Evolutionary conservation across 2,113 vertebrate species (phyloP).

Genomic region (Tragelaphus strepsiceros): DNA sequence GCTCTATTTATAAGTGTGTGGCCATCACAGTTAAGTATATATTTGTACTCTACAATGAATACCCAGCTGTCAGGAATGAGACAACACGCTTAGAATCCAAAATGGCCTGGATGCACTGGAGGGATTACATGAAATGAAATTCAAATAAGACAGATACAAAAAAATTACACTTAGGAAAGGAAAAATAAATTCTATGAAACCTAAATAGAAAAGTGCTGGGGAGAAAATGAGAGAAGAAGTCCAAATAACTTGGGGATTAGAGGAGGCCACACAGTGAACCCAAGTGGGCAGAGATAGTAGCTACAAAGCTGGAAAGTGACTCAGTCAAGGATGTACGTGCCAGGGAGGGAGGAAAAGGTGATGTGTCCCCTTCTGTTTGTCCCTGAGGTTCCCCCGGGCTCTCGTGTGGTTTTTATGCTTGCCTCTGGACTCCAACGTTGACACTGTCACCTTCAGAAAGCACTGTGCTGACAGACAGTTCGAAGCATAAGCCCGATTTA

Average conservation of each 20-base stretch:
- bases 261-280: not conserved
- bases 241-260: not conserved
- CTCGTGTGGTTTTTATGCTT: not conserved
- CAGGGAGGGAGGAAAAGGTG: accelerated
- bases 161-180: constrained; percentile 48
- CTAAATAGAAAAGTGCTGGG: constrained; percentile 46
- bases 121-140: constrained; percentile 58
- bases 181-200: constrained; percentile 53
- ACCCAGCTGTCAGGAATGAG: constrained; percentile 46
- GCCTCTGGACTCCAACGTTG: not conserved
- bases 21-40: constrained; percentile 49
- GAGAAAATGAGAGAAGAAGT: constrained; percentile 39
- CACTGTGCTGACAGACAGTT: not conserved
- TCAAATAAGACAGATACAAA: constrained; percentile 60
- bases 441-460: not conserved
- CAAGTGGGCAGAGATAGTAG: not conserved
- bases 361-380: not conserved
- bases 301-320: not conserved
- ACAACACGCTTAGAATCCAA: constrained; percentile 45
- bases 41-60: constrained; percentile 53
- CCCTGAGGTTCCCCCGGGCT: not conserved
- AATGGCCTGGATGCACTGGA: constrained; percentile 41
- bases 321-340: accelerated
- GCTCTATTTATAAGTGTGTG: not conserved
- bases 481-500: not conserved